Percentiles rank a stretch among this genome's conserved stretches.
phyloP scores from a whole-genome alignment of 2,888 invertebrate genomes.

The Andrena dorsata region DNA sequence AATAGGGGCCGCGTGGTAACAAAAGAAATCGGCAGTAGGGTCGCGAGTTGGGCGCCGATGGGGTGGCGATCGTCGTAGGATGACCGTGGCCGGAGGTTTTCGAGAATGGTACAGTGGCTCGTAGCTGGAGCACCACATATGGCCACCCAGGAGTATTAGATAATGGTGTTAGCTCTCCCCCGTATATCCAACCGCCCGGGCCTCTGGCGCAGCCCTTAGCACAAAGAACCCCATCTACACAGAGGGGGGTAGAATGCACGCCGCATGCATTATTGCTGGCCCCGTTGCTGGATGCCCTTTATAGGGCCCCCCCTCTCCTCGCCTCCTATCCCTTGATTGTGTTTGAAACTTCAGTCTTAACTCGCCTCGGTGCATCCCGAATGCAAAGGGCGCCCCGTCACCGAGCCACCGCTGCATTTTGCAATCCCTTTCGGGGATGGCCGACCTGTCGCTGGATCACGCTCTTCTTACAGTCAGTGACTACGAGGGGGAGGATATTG shows the following conservation, averaged over 20 bases:
- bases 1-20: slow-evolving; percentile 75
- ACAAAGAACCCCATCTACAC: slow-evolving; percentile 76
- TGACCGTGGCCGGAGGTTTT: slow-evolving; percentile 72
- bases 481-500: slow-evolving; percentile 40
- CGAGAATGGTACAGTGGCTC: slow-evolving; percentile 76
- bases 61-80: slow-evolving; percentile 62
- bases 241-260: slow-evolving; percentile 67
- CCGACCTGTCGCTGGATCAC: slow-evolving; percentile 43
- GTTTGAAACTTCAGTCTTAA: slow-evolving; percentile 69
- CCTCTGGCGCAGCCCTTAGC: slow-evolving; percentile 71
- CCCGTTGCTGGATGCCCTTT: slow-evolving; percentile 63
- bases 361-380: slow-evolving; percentile 45
- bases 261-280: slow-evolving; percentile 76
- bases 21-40: slow-evolving; percentile 55
- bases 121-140: slow-evolving; percentile 83
- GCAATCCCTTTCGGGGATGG: slow-evolving; percentile 50
- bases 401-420: slow-evolving; percentile 43
- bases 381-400: slow-evolving; percentile 54
- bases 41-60: slow-evolving; percentile 9
- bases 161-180: slow-evolving; percentile 82
- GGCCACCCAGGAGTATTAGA: slow-evolving; percentile 83
- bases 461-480: slow-evolving; percentile 41
- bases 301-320: slow-evolving; percentile 40
- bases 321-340: slow-evolving; percentile 65
- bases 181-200: slow-evolving; percentile 65